phyloP scores from a whole-genome alignment of 2,797 vertebrate species.

The Emydoidea blandingii region DNA sequence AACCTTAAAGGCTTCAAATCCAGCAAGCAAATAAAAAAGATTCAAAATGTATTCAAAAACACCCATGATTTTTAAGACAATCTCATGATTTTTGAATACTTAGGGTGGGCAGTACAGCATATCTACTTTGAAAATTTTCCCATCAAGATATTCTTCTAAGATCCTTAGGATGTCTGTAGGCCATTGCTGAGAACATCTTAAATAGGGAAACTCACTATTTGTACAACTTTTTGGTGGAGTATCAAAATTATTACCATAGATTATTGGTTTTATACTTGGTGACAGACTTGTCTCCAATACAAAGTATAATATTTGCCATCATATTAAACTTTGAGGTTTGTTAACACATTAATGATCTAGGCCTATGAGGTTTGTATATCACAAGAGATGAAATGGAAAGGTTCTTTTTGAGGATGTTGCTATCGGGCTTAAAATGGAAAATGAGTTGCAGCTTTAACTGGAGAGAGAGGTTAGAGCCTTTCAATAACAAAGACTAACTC shows the following conservation, averaged over 20 bases:
- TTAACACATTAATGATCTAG: background rate
- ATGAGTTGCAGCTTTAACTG: background rate
- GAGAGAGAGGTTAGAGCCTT: background rate
- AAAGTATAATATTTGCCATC: background rate
- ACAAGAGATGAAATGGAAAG: background rate
- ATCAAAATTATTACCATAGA: background rate
- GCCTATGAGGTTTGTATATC: background rate
- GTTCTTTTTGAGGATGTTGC: background rate
- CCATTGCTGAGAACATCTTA: background rate
- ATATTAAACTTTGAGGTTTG: background rate
- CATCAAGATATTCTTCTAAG: background rate
- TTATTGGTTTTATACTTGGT: background rate
- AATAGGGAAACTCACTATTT: background rate
- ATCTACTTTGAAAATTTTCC: background rate
- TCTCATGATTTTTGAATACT: background rate
- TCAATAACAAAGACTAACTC: background rate
- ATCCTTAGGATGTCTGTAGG: background rate
- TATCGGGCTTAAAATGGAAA: conserved; percentile 23
- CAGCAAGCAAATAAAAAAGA: background rate
- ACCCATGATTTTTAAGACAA: background rate
- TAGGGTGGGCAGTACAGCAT: background rate
- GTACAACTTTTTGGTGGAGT: background rate
- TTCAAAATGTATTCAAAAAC: background rate
- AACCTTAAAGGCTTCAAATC: background rate
- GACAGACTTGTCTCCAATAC: background rate